Evolutionary conservation across 2,888 invertebrate genomes (phyloP).

Genomic region (Xanthia togata): DNA sequence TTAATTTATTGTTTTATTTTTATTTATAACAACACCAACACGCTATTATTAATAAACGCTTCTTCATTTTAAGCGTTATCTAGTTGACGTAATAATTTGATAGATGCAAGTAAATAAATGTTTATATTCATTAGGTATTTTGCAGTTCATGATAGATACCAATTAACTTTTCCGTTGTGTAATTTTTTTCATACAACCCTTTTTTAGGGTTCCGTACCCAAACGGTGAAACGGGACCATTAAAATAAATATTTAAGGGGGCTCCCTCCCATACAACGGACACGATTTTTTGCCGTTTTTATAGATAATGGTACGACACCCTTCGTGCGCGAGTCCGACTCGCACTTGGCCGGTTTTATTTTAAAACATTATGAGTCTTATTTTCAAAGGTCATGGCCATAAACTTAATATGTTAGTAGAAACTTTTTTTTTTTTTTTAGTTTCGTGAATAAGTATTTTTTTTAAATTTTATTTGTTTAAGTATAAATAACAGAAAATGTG

Average conservation of each 20-base stretch:
- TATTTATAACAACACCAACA: slow-evolving; percentile 35
- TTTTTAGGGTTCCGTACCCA: too few species aligned
- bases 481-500: slow-evolving; percentile 25
- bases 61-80: slow-evolving; percentile 35
- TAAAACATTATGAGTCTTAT: not conserved
- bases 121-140: slow-evolving; percentile 48
- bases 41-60: slow-evolving; percentile 26
- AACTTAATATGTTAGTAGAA: not conserved
- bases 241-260: too few species aligned
- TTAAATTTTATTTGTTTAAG: not conserved
- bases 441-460: not conserved
- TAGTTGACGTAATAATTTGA: slow-evolving; percentile 36
- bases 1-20: slow-evolving; percentile 55
- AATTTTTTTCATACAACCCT: not conserved
- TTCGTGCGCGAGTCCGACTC: too few species aligned
- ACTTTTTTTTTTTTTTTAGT: not conserved
- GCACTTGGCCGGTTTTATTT: too few species aligned
- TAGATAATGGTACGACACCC: too few species aligned
- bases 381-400: slow-evolving; percentile 16
- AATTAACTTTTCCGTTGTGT: slow-evolving; percentile 1
- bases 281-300: too few species aligned
- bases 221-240: too few species aligned
- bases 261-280: too few species aligned
- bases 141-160: not conserved
- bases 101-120: slow-evolving; percentile 25